Base-by-base conservation (phyloP, 2,113 vertebrate genomes). In the Erythrolamprus reginae region DNA sequence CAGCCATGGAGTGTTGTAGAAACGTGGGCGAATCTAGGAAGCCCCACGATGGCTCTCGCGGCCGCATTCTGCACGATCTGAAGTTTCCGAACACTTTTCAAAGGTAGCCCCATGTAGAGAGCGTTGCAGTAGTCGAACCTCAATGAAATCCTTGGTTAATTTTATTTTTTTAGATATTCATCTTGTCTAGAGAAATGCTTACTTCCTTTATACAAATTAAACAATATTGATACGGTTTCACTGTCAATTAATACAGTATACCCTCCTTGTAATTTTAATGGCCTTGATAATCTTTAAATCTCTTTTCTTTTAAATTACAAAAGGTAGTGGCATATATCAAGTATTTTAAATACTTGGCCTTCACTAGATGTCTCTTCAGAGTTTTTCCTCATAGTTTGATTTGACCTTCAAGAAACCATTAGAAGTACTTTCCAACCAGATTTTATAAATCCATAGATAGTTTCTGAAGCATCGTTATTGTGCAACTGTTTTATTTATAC, bases 321-420 rank as follows among this genome's bases (percentile, higher is more conserved):
- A 90, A 83, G 12, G 6, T 50, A n/a, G 2, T 90, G 47, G 88
- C 89, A 93, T 50, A 56, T 91, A 90, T 86, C 65, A 89, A 21
- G 70, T 82, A 58, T 23, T 89, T 86, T 17, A 28, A 89, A 58
- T 26, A 5, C 28, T 89, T 91, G 89, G 84, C 33, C 50, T 93
- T 88, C 91, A 91, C 65, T 45, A 55, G 45, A 0, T 84, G 45
- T 92, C 93, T 94, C 70, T 2, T 0, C 15, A 17, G 8, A 52
- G 0, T 6, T 87, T 94, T 15, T 24, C 24, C 12, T 86, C 0
- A 47, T n/a, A 9, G 0, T 87, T 92, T 26, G 33, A 19, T 33
- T 55, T 92, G 88, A 90, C 53, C 87, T 93, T 94, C 93, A 88
- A 77, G 92, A 92, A 50, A n/a, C 70, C 13, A 28, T 92, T 55